A percentile compares a stretch with the other conserved stretches of the same genome.
phyloP scores from a whole-genome alignment of 2,797 vertebrate species.

The Ceryle rudis region DNA sequence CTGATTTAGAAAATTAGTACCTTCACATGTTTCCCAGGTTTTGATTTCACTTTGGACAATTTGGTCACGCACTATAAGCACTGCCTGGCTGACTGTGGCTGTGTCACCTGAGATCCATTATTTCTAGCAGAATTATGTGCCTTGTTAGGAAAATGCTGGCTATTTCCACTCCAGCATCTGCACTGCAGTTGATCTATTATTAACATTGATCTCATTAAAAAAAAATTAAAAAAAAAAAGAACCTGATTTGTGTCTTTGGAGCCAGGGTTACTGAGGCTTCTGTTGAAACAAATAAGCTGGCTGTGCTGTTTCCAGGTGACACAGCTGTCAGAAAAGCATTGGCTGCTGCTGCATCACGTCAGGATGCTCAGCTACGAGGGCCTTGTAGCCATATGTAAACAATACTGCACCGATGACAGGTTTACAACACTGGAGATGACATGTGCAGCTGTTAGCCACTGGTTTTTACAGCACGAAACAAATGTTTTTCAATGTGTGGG shows the following conservation, averaged over 20 bases:
- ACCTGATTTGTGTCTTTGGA: constrained; percentile 76
- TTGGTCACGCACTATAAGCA: constrained; percentile 78
- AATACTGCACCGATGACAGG: constrained; percentile 75
- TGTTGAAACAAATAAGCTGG: constrained; percentile 69
- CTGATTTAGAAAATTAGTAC: constrained; percentile 82
- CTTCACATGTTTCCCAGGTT: constrained; percentile 77
- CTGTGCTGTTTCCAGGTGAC: constrained; percentile 70
- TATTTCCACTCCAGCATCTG: constrained; percentile 81
- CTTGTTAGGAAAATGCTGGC: constrained; percentile 79
- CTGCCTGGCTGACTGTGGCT: constrained; percentile 73
- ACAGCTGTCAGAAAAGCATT: constrained; percentile 78
- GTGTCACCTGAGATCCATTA: constrained; percentile 79
- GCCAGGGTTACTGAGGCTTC: constrained; percentile 21
- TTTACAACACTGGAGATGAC: constrained; percentile 75
- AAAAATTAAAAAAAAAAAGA: constrained; percentile 34
- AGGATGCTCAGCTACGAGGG: constrained; percentile 67
- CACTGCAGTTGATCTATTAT: constrained; percentile 80
- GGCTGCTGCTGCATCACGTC: constrained; percentile 3
- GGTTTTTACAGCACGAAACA: constrained; percentile 63
- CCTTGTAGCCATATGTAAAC: constrained; percentile 82
- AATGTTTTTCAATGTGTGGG: constrained; percentile 49
- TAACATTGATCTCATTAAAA: constrained; percentile 77
- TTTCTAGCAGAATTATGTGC: constrained; percentile 79
- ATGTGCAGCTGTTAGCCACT: constrained; percentile 75
- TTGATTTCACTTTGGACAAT: constrained; percentile 78